Evolutionary conservation across 2,113 vertebrate genomes (phyloP), one percentile per base, ranked within the genome.

Genomic region (Malurus melanocephalus): DNA sequence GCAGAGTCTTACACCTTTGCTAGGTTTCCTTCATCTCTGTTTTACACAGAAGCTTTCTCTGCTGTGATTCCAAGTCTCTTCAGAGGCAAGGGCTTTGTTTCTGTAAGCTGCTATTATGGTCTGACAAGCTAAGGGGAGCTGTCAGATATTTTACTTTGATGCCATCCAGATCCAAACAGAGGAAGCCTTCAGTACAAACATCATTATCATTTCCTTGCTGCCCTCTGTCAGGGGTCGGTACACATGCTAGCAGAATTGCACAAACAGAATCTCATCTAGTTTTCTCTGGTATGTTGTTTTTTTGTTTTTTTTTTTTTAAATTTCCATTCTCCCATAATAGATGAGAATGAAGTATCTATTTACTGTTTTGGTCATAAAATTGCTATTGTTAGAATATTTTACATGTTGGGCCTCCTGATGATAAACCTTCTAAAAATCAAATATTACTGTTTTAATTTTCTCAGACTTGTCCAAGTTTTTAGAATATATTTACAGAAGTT

Each of bases 121-220:
- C 52, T 92, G 85, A 91, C 68, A 89, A 78, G 46, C 65, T 65
- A 78, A 80, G 68, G 65, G 65, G 91, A 94, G 53, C 89, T 89
- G 89, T 80, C 95, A 90, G 40, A 62, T 91, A 75, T n/a, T 72
- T 73, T 80, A 23, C 74, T 88, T 92, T 93, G 74, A 85, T 91
- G 79, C 56, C 52, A 80, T 56, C 53, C 52, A 83, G 79, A 80
- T 85, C 38, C 49, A 87, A 90, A 93, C n/a, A 88, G 23, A 87
- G 61, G 66, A 71, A 80, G 32, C 13, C 38, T 87, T 87, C 77
- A 53, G 72, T 78, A 43, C 45, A 92, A 87, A 91, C 28, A 74
- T 57, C 16, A 66, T 93, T 84, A 72, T 61, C 1, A 51, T 94
- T 89, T 93, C 56, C 52, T 87, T 83, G n/a, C 60, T 49, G 57